phyloP scores from a whole-genome alignment of 2,888 invertebrate species.

The Patella depressa region DNA sequence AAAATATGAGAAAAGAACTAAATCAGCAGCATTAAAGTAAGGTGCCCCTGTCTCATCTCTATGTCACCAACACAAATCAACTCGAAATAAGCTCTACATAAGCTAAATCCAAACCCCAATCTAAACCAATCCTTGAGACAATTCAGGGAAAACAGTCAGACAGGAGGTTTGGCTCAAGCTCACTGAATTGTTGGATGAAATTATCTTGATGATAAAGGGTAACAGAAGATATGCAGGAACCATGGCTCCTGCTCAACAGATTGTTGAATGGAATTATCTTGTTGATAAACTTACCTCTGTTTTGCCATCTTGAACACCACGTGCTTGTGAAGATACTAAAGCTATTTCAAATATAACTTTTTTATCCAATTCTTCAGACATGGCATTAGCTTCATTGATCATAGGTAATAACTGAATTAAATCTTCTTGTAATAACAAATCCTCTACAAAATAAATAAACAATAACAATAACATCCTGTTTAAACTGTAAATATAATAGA shows the following conservation, averaged over 20 bases:
- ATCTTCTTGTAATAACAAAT: constrained; percentile 67
- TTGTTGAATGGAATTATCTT: background rate
- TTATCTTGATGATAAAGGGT: background rate
- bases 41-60: too few species aligned
- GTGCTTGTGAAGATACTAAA: constrained; percentile 63
- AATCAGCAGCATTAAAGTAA: too few species aligned
- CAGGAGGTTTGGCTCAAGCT: too few species aligned
- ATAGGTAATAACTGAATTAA: constrained; percentile 64
- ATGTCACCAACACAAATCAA: too few species aligned
- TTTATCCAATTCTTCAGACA: constrained; percentile 67
- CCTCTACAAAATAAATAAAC: constrained; percentile 51
- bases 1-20: too few species aligned
- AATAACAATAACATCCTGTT: too few species aligned
- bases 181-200: background rate
- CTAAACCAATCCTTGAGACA: too few species aligned
- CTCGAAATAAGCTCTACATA: too few species aligned
- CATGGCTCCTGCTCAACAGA: background rate
- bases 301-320: constrained; percentile 59
- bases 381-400: constrained; percentile 67
- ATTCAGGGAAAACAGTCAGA: too few species aligned
- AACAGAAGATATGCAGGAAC: background rate
- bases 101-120: too few species aligned
- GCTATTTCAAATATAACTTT: constrained; percentile 66
- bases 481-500: too few species aligned
- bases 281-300: constrained; percentile 56